Evolutionary conservation across 2,113 vertebrate genomes (phyloP).

Genomic region (Panthera leo): DNA sequence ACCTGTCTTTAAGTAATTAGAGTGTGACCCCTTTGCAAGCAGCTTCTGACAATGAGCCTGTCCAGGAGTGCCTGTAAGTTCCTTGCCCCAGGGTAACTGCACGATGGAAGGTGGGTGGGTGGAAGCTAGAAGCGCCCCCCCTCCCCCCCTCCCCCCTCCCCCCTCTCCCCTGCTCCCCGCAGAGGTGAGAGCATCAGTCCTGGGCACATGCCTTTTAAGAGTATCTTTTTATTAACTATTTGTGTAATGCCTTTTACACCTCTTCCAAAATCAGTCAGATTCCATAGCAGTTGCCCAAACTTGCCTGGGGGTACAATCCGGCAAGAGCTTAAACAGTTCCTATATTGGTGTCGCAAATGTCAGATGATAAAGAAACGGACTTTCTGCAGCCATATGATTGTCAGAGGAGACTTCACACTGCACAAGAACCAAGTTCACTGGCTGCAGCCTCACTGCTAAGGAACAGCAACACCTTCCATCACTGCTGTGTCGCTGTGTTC

Average conservation of each 20-base stretch:
- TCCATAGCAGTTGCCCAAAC: background rate
- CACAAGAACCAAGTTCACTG: background rate
- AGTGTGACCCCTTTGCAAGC: background rate
- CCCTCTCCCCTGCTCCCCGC: too few species aligned
- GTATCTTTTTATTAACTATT: background rate
- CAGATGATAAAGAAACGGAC: background rate
- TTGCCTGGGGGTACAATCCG: background rate
- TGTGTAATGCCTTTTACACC: fast-evolving
- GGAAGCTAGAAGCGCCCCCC: background rate
- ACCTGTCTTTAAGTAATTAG: background rate
- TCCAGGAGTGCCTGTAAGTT: background rate
- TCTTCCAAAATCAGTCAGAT: background rate
- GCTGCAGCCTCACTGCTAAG: background rate
- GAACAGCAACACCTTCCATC: fast-evolving
- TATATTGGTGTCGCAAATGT: background rate
- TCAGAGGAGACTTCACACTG: background rate
- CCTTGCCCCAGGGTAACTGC: too few species aligned
- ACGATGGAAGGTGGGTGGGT: fast-evolving
- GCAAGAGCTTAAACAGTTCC: background rate
- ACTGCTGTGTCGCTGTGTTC: background rate
- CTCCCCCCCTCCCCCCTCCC: too few species aligned
- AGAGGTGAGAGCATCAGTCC: background rate
- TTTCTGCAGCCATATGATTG: too few species aligned
- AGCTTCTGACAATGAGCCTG: background rate
- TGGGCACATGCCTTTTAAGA: fast-evolving